phyloP scores from a whole-genome alignment of 2,113 vertebrate genomes.

The Eulemur rufifrons region DNA sequence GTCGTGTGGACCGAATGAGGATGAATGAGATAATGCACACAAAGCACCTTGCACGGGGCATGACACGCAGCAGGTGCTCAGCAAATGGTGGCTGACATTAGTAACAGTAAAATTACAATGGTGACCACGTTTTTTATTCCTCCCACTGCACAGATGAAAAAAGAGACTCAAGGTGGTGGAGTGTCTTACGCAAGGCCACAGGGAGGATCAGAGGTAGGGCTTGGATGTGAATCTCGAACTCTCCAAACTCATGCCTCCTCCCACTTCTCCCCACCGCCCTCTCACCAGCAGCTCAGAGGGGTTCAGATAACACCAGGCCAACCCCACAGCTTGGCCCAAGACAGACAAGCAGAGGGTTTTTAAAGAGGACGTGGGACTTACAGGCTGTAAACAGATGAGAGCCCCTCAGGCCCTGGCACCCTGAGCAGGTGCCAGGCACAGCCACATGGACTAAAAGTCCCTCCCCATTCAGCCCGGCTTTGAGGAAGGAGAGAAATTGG shows the following conservation, averaged over 20 bases:
- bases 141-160: not conserved
- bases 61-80: not conserved
- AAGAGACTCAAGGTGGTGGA: not conserved
- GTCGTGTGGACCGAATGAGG: not conserved
- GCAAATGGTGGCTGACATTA: not conserved
- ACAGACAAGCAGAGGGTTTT: not conserved
- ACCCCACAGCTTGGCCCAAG: not conserved
- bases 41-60: not conserved
- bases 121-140: not conserved
- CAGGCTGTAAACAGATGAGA: not conserved
- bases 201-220: not conserved
- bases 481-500: not conserved
- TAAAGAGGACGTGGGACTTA: not conserved
- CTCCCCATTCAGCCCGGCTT: not conserved
- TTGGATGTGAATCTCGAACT: not conserved
- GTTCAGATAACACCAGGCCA: not conserved
- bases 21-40: fast-evolving
- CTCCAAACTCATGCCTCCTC: not conserved
- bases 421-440: not conserved
- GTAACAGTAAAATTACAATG: not conserved
- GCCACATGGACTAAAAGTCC: not conserved
- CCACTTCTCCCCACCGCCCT: not conserved
- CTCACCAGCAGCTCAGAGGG: not conserved
- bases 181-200: not conserved
- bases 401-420: not conserved